phyloP scores from a whole-genome alignment of 1,140 invertebrate genomes.

The Drosophila jambulina region DNA sequence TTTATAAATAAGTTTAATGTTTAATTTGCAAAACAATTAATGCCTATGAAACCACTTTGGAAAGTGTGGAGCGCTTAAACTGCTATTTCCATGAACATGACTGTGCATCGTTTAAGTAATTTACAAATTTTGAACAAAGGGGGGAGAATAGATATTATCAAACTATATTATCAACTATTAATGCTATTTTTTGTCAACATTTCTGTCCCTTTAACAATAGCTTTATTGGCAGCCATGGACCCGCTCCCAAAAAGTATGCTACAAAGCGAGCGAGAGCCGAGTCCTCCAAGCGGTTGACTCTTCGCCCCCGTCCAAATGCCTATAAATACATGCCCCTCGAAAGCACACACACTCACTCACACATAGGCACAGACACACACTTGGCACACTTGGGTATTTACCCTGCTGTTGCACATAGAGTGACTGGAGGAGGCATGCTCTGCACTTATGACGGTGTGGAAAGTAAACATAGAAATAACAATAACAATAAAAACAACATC shows the following conservation, averaged over 20 bases:
- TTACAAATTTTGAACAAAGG: neutral
- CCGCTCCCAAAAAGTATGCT: slow-evolving; percentile 15
- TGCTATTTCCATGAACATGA: too few species aligned
- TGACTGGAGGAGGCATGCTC: slow-evolving; percentile 22
- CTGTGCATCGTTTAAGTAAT: neutral
- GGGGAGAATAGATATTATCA: neutral
- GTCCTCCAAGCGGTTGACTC: slow-evolving; percentile 16
- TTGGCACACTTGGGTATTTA: slow-evolving; percentile 2
- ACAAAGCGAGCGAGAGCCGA: slow-evolving; percentile 7
- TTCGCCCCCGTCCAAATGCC: slow-evolving; percentile 5
- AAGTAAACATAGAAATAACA: slow-evolving; percentile 40
- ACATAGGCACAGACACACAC: too few species aligned
- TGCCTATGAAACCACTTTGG: neutral
- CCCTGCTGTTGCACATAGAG: slow-evolving; percentile 25
- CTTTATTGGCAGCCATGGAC: neutral
- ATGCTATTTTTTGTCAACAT: neutral
- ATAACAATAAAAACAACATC: slow-evolving; percentile 21
- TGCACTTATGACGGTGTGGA: slow-evolving; percentile 23
- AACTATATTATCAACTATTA: neutral
- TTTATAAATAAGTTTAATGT: neutral
- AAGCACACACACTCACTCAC: neutral
- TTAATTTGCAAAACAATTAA: neutral
- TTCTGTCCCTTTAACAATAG: neutral
- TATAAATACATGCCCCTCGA: slow-evolving; percentile 18
- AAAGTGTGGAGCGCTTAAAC: neutral